Base-by-base conservation (phyloP, 2,888 invertebrate species). In the Phortica okadai region DNA sequence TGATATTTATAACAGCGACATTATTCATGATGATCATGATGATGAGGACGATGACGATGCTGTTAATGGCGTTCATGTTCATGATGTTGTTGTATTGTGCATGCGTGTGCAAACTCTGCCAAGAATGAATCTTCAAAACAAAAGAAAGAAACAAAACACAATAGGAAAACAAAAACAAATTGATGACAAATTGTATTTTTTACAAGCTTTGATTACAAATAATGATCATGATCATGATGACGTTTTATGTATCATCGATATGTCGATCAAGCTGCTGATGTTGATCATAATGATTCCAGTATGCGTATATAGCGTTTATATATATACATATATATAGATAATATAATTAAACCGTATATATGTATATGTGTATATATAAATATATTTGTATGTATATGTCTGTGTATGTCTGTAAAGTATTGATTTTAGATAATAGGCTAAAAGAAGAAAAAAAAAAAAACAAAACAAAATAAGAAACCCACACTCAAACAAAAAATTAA, bases 381-480 rank as follows among this genome's bases (percentile, higher is more conserved):
- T 72, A 59, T 78, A 77, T 76, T 77, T 81, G 73, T 79, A 77
- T 79, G 78, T 78, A 76, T 83, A 74, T 82, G 21, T 74, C 70
- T 78, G 74, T 80, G 75, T 80, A 77, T 79, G 76, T 91, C 89
- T 87, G 79, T 80, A 82, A 82, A 81, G 79, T 78, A 77, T 82
- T 80, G 77, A 78, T 80, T 76, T 81, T 80, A 80, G 76, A 66
- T 44, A 59, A 75, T 78, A 79, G 77, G 77, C 67, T 74, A 66
- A 74, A 54, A 75, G 50, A 70, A 25, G 7, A 62, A 8, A 14
- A 7, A 44, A 33, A 44, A 74, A 21, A 14, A 21, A 56, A 16
- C 67, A 80, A 78, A 64, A 67, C 16, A 45, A 67, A 41, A 42
- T 66, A 42, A 25, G 62, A 25, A 62, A 62, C n/a, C 6, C 62